Conservation (phyloP, 2,113 vertebrate genomes). For the Bothrops jararaca region DNA sequence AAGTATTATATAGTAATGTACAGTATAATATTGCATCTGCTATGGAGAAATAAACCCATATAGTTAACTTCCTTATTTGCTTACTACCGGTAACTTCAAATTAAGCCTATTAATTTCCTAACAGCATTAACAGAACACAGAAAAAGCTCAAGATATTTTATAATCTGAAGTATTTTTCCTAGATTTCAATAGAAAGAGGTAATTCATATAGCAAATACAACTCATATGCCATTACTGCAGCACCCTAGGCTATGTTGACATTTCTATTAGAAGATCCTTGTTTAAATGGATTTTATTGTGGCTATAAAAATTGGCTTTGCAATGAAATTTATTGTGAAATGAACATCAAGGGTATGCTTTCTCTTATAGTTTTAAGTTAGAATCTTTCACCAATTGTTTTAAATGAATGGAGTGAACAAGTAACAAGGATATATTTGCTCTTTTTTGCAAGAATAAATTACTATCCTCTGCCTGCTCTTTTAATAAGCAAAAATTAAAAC, state of each 20-base stretch:
- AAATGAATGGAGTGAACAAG: slow-evolving; percentile 4
- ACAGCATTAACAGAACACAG: not conserved
- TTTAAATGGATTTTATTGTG: not conserved
- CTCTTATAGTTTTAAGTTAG: not conserved
- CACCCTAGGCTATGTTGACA: not conserved
- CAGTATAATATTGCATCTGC: not conserved
- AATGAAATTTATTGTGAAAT: not conserved
- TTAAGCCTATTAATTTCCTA: not conserved
- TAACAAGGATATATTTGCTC: not conserved
- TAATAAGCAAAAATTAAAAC: slow-evolving; percentile 12
- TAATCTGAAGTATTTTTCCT: not conserved
- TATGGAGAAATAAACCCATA: not conserved
- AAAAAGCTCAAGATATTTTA: not conserved
- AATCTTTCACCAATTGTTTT: not conserved
- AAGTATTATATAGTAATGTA: not conserved
- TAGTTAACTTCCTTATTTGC: not conserved
- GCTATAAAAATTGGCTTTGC: rapidly evolving
- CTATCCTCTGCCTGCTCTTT: not conserved
- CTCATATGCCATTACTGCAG: not conserved
- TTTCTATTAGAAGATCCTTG: not conserved
- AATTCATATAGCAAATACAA: not conserved
- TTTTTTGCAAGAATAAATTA: not conserved
- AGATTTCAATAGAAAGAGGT: not conserved
- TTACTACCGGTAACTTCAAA: not conserved
- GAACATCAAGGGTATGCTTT: not conserved